Percentiles rank a stretch among this genome's conserved stretches.
Evolutionary conservation across 2,113 vertebrate genomes (phyloP).

Genomic region (Phylloscopus trochiloides): DNA sequence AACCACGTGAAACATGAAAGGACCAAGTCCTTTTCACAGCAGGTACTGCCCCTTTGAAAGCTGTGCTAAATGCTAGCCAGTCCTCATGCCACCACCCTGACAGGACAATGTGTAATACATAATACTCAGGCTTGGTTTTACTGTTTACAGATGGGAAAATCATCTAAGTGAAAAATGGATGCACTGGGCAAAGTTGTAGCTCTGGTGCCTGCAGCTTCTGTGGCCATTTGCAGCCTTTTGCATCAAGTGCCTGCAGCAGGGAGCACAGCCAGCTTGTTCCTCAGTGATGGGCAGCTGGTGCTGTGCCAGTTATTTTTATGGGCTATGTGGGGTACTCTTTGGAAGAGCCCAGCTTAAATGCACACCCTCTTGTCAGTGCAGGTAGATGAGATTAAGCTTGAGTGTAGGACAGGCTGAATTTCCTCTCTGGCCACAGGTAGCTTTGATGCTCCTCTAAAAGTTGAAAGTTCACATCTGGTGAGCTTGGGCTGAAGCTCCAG

Average conservation of each 20-base stretch:
- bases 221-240: not conserved
- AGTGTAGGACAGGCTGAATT: not conserved
- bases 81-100: not conserved
- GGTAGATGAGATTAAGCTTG: not conserved
- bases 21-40: not conserved
- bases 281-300: not conserved
- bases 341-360: not conserved
- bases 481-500: not conserved
- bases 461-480: not conserved
- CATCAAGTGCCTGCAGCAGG: not conserved
- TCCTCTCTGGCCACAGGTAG: not conserved
- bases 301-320: not conserved
- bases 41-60: not conserved
- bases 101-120: not conserved
- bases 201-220: not conserved
- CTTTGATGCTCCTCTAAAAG: not conserved
- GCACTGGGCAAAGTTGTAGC: not conserved
- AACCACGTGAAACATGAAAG: not conserved
- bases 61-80: not conserved
- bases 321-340: not conserved
- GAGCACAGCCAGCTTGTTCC: not conserved
- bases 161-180: not conserved
- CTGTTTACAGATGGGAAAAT: not conserved
- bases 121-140: not conserved
- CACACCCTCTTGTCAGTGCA: not conserved